Evolutionary conservation across 1,140 invertebrate genomes (phyloP).

Genomic region (Pantala flavescens): DNA sequence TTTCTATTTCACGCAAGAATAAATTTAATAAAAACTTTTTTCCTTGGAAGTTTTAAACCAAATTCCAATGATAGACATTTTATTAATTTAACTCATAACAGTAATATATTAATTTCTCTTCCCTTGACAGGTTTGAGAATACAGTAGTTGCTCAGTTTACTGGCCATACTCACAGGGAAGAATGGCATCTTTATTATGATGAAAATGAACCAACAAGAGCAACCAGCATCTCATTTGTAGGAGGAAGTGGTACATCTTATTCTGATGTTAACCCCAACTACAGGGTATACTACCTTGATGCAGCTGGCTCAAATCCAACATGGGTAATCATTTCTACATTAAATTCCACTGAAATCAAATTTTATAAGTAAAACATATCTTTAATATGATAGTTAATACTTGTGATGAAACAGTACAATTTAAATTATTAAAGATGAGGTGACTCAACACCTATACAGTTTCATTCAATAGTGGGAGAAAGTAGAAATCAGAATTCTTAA

Average conservation of each 20-base stretch:
- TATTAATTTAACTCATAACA: background rate
- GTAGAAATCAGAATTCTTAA: too few relatives aligned
- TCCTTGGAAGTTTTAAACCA: background rate
- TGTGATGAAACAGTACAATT: background rate
- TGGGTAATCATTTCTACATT: constrained; percentile 41
- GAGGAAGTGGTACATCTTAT: constrained; percentile 58
- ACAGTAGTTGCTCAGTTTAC: constrained; percentile 69
- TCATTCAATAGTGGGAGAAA: too few relatives aligned
- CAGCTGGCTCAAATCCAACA: constrained; percentile 32
- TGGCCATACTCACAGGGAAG: constrained; percentile 69
- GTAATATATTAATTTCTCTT: background rate
- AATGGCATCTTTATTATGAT: constrained; percentile 56
- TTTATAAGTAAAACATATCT: background rate
- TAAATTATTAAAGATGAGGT: too few relatives aligned
- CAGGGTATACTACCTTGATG: constrained; percentile 58
- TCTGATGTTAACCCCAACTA: constrained; percentile 68
- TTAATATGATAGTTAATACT: background rate
- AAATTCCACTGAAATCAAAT: background rate
- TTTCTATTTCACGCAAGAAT: background rate
- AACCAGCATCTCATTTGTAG: constrained; percentile 62
- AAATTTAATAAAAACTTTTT: background rate
- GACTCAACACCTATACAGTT: too few relatives aligned
- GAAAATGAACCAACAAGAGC: constrained; percentile 37
- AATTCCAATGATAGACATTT: background rate
- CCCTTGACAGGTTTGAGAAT: constrained; percentile 44